Evolutionary conservation across 2,888 invertebrate genomes (phyloP), one percentile per base, ranked within the genome.

Genomic region (Lysandra coridon): DNA sequence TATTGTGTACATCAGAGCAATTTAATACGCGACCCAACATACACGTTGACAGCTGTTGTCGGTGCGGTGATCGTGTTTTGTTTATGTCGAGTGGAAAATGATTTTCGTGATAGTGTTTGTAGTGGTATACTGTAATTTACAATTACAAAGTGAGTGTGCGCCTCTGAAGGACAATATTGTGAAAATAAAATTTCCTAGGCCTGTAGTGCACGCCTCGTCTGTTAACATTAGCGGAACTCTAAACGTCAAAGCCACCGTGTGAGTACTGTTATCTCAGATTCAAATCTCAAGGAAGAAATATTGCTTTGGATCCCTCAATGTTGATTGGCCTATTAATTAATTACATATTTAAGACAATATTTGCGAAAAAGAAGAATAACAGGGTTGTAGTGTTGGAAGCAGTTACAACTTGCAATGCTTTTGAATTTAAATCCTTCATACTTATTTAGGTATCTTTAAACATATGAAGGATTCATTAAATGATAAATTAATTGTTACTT

Each of bases 11-110:
- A 14, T 5, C 76, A 76, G 57, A 76, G 76, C 33, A 76, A 57
- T 53, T 57, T 57, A 76, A 76, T 76, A 76, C 57, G 14, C 76
- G 57, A 53, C 30, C 10, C 30, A 33, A 33, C 30, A 76, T 57
- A 76, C 33, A 76, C 76, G 76, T 76, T 74, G 44, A 74, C 40
- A 74, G 74, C 37, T 73, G 73, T 69, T 44, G 74, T 74, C 40
- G 40, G 37, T 12, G 44, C 44, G 53, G 33, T 17, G 49, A 49
- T 30, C 12, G 76, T 33, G 49, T 53, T 49, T 23, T 53, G 14
- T 75, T 49, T 75, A n/a, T 49, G 49, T 53, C 30, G 14, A 23
- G 17, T 57, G 33, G 33, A 76, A 76, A 76, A 76, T 76, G 76
- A 57, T 17, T 57, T 30, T 76, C 57, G 53, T 33, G 57, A 5